phyloP scores from a whole-genome alignment of 2,888 invertebrate species.

The Pycnomerus fuliginosus region DNA sequence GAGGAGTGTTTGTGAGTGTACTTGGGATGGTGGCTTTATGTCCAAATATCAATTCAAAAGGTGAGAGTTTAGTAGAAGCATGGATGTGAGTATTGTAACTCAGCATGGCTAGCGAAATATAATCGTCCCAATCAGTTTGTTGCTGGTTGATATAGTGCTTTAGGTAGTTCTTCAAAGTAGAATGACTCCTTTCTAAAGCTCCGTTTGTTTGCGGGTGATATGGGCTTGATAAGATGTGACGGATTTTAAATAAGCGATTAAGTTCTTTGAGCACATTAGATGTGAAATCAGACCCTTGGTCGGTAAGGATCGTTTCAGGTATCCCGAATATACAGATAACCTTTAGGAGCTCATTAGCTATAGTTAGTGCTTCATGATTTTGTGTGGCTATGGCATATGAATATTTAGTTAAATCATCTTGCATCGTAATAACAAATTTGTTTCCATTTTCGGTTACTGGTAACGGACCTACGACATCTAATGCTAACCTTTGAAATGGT shows the following conservation, averaged over 20 bases:
- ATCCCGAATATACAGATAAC: not conserved
- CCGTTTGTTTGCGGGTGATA: no score
- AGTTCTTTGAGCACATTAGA: not conserved
- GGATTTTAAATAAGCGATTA: conserved; percentile 1
- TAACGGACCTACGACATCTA: conserved; percentile 9
- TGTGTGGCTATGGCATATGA: conserved; percentile 1
- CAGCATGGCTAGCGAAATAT: conserved; percentile 29
- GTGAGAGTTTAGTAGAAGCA: conserved; percentile 37
- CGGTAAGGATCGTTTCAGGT: not conserved
- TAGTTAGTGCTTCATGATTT: conserved; percentile 11
- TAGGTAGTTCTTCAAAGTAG: not conserved
- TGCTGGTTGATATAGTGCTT: not conserved
- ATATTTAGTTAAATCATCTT: conserved; percentile 10
- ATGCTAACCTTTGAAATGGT: conserved; percentile 8
- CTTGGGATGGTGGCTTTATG: conserved; percentile 36
- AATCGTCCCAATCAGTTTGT: not conserved
- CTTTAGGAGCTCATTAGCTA: conserved; percentile 6
- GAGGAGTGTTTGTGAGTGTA: conserved; percentile 24
- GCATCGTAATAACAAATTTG: not conserved
- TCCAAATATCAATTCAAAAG: conserved; percentile 44
- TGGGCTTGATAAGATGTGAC: not conserved
- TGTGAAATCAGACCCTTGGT: not conserved
- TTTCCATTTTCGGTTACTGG: conserved; percentile 3
- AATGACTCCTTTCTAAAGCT: not conserved
- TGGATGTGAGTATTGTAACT: conserved; percentile 39